Evolutionary conservation across 2,113 vertebrate genomes (phyloP), one percentile per base, ranked within the genome.

Genomic region (Kryptolebias marmoratus): DNA sequence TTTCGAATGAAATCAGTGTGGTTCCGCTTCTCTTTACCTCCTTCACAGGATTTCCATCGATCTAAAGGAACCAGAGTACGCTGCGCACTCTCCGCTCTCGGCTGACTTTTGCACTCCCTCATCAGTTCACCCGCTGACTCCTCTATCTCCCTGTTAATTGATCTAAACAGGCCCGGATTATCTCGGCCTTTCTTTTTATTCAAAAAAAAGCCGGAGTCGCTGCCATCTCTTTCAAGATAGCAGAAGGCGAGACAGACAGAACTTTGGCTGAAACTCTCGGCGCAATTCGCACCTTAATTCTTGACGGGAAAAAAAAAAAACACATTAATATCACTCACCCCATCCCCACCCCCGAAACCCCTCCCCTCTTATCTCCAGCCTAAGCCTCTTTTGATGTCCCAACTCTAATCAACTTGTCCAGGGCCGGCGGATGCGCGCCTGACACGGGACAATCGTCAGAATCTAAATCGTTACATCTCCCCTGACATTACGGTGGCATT

Each of bases 401-500:
- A 81, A 86, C 88, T 89, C 81, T 92, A 90, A 93, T 92, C 84
- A 91, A 89, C 87, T 89, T 65, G 80, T 87, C 83, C 81, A 60
- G 39, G 73, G 80, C 84, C 65, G 87, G 85, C 62, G 73, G 83
- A 91, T 87, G 82, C 61, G 82, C 65, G 69, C 68, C 83, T 87
- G 91, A 90, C 91, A 91, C 64, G 63, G 73, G 86, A 84, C 89
- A 93, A 94, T 94, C 92, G 61, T 47, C 72, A 48, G 67, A 81
- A 93, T 94, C 92, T 90, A 91, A 93, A 94, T 94, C 93, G 81
- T 90, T 87, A 89, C 89, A 94, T 93, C 93, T 94, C 82, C 68
- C 81, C 87, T 94, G 94, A 94, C 94, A 94, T 94, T 94, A 93
- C 83, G 84, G 84, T 94, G 94, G 91, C 93, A 94, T 94, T 94